phyloP scores from a whole-genome alignment of 92 coral and sea anemone species.

The Ricordea florida region DNA sequence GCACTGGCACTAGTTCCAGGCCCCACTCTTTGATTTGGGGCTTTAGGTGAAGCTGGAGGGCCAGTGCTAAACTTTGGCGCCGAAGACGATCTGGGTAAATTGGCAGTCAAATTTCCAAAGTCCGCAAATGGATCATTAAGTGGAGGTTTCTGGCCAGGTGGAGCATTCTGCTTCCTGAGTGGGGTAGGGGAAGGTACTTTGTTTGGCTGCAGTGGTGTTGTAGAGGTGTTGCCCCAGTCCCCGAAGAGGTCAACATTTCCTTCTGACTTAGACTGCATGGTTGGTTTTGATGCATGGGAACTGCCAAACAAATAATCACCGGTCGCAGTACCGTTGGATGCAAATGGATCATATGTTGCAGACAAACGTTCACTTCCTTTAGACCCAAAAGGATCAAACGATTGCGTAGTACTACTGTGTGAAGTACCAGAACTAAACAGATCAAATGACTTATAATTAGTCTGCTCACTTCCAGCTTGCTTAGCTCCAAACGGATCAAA shows the following conservation, averaged over 20 bases:
- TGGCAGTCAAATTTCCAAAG: conserved; percentile 72
- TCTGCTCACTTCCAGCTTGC: background rate
- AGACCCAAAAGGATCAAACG: conserved; percentile 28
- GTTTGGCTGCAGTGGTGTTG: conserved; percentile 71
- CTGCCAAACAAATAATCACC: conserved; percentile 29
- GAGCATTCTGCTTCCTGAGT: background rate
- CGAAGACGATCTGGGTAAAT: conserved; percentile 48
- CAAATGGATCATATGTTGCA: conserved; percentile 40
- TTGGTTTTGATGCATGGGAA: conserved; percentile 1
- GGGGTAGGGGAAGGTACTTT: conserved; percentile 57
- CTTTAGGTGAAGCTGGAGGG: conserved; percentile 26
- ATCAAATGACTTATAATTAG: conserved; percentile 37
- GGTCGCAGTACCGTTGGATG: background rate
- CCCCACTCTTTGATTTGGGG: conserved; percentile 49
- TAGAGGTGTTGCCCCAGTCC: conserved; percentile 64
- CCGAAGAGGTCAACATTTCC: conserved; percentile 68
- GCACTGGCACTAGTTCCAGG: conserved; percentile 46
- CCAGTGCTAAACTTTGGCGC: conserved; percentile 52
- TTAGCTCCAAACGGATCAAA: conserved; percentile 39
- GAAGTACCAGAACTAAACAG: conserved; percentile 48
- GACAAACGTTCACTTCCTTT: conserved; percentile 8
- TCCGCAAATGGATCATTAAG: conserved; percentile 92
- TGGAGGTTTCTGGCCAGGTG: conserved; percentile 24
- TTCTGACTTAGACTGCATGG: conserved; percentile 12
- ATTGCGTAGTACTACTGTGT: conserved; percentile 39